Evolutionary conservation across 2,113 vertebrate genomes (phyloP).

Genomic region (Pogonocichla stellata): DNA sequence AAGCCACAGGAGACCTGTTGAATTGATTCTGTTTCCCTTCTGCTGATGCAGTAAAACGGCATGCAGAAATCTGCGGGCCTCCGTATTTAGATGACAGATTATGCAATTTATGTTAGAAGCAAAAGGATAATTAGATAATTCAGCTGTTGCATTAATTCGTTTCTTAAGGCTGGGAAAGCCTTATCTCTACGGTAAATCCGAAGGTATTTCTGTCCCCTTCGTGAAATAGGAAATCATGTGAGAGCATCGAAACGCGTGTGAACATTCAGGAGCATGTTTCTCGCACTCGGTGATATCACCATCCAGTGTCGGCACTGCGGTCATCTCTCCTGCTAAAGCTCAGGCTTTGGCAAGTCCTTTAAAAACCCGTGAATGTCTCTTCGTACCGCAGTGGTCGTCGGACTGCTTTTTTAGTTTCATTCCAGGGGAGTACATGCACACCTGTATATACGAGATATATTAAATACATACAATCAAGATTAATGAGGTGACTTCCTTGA

Average conservation of each 20-base stretch:
- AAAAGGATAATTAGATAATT: neutral
- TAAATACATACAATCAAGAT: neutral
- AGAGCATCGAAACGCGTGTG: accelerated
- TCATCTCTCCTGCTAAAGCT: neutral
- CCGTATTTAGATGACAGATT: neutral
- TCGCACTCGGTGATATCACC: neutral
- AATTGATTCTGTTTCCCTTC: slow-evolving; percentile 11
- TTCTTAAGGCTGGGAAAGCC: neutral
- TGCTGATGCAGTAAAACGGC: neutral
- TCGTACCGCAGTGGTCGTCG: accelerated
- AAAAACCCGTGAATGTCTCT: neutral
- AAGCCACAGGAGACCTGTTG: slow-evolving; percentile 2
- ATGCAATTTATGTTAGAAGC: slow-evolving; percentile 3
- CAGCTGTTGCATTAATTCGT: neutral
- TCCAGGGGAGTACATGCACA: neutral
- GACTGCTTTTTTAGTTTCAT: neutral
- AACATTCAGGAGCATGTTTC: neutral
- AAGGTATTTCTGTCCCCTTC: neutral
- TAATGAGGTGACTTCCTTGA: slow-evolving; percentile 9
- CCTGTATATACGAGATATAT: neutral
- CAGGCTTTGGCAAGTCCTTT: neutral
- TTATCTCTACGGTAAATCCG: neutral
- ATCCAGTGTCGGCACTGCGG: accelerated
- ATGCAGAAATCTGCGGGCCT: neutral
- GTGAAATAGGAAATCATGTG: neutral